Evolutionary conservation across 2,888 invertebrate species (phyloP), one percentile per base, ranked within the genome.

Genomic region (Pecten maximus): DNA sequence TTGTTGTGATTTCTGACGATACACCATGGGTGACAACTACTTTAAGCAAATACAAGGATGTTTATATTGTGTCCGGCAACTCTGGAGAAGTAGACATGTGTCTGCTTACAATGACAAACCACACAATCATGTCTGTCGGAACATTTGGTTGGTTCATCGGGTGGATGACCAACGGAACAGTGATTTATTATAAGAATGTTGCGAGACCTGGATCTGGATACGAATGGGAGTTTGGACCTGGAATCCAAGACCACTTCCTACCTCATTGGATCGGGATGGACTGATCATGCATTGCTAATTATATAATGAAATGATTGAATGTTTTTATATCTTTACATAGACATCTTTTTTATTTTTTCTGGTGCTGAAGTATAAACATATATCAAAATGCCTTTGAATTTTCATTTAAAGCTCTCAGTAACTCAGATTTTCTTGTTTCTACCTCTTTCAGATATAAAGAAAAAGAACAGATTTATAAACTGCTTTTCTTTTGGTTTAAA

Each of bases 1-100:
- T 74, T 35, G 74, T 74, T 8, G 74, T 35, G 74, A 74, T 74
- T 74, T 74, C 74, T 35, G 74, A 74, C 35, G 74, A 74, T 35
- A 74, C 28, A 28, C 0, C 0, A 2, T 74, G 74, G 74, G 23
- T 23, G 10, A 10, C 28, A 10, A 74, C 10, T 35, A 35, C 74
- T 28, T 74, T 74, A 35, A 8, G 28, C 0, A 74, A 74, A 15
- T 35, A 35, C 28, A 15, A 74, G 35, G 74, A 74, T 35, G 74
- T 74, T 28, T 35, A 74, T 35, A 35, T 74, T 35, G 74, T 74
- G 28, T 35, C 74, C 10, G 74, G 74, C 35, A 74, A 74, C 10
- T 74, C 74, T 74, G 74, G 74, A 28, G 74, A 74, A 35, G 74
- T 74, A 35, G 74, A 74, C 35, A 74, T 74, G 74, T 74, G 74